A percentile compares a stretch with the other conserved stretches of the same genome.
Evolutionary conservation across 2,888 invertebrate genomes (phyloP).

Genomic region (Hypomecis punctinalis): DNA sequence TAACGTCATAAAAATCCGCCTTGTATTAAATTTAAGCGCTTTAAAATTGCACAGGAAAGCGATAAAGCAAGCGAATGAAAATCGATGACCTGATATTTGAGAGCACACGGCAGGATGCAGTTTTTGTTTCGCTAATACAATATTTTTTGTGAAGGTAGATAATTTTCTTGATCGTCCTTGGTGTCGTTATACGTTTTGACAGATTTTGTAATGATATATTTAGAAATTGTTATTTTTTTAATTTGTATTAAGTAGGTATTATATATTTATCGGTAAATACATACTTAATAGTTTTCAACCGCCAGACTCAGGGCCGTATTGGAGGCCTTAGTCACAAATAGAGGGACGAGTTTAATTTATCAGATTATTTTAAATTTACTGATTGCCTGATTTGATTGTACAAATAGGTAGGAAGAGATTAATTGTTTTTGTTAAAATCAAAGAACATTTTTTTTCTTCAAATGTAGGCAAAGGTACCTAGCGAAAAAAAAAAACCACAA

Average conservation of each 20-base stretch:
- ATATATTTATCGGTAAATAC: not conserved
- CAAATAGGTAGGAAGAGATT: no score
- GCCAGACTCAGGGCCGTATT: no score
- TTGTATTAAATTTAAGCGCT: constrained; percentile 38
- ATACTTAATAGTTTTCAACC: no score
- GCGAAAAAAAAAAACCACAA: no score
- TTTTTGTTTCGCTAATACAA: constrained; percentile 35
- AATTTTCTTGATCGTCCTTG: not conserved
- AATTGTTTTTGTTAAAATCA: no score
- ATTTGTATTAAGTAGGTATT: not conserved
- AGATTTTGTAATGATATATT: not conserved
- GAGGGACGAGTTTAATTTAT: no score
- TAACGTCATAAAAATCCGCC: constrained; percentile 27
- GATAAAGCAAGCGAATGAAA: constrained; percentile 35
- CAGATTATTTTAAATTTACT: no score
- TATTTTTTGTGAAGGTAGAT: constrained; percentile 13
- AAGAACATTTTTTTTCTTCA: no score
- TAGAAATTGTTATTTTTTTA: not conserved
- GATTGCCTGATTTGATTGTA: no score
- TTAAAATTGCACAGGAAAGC: constrained; percentile 36
- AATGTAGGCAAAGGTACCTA: no score
- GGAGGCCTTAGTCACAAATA: no score
- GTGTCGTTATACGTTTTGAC: no score
- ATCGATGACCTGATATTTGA: constrained; percentile 30
- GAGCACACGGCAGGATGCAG: constrained; percentile 34